Conservation (phyloP, 2,888 invertebrate species). For the Acronicta aceris region DNA sequence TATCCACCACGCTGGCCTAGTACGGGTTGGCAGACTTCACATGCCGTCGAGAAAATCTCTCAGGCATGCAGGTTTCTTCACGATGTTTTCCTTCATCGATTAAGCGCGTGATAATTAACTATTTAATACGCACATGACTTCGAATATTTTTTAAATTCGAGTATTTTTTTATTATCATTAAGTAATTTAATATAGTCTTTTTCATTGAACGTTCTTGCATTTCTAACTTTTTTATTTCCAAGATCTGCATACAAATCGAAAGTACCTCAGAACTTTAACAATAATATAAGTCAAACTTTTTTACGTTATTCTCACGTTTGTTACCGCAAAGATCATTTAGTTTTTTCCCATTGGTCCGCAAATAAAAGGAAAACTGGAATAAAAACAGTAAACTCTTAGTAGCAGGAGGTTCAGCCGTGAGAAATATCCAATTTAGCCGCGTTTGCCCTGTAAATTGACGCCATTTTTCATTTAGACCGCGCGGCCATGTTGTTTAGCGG, state of each 20-base stretch:
- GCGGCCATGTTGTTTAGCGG: constrained; percentile 76
- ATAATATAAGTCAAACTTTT: constrained; percentile 24
- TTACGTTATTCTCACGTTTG: constrained; percentile 35
- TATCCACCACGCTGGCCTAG: no score
- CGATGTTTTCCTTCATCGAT: no score
- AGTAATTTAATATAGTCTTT: neutral
- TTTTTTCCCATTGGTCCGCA: constrained; percentile 36
- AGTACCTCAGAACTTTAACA: constrained; percentile 22
- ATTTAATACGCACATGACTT: no score
- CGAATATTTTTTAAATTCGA: no score
- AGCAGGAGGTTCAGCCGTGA: constrained; percentile 74
- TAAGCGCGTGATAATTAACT: no score
- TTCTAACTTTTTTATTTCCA: neutral
- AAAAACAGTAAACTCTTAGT: constrained; percentile 70
- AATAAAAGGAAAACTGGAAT: constrained; percentile 55
- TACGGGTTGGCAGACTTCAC: no score
- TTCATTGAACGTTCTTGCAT: neutral
- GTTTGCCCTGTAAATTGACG: constrained; percentile 85
- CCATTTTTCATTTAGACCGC: constrained; percentile 82
- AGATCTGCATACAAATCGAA: constrained; percentile 23
- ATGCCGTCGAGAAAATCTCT: no score
- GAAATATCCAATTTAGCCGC: constrained; percentile 87
- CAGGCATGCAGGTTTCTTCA: no score
- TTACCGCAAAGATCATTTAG: constrained; percentile 47
- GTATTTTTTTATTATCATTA: no score